phyloP scores from a whole-genome alignment of 1,140 invertebrate species.

The Pteromalus puparum region DNA sequence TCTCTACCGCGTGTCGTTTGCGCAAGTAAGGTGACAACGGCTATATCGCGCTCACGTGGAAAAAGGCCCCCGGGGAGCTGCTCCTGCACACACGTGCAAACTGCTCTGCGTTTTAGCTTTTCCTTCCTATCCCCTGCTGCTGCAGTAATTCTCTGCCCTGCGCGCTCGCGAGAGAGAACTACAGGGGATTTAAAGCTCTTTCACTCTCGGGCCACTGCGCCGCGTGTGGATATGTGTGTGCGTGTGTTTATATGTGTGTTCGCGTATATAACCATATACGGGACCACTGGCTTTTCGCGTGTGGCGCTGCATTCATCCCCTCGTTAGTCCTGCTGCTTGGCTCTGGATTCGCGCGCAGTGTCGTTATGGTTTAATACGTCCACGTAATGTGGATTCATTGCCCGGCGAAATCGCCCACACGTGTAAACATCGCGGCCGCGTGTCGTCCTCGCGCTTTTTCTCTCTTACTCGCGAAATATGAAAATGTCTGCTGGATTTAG shows the following conservation, averaged over 20 bases:
- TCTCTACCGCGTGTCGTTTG: background rate
- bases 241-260: background rate
- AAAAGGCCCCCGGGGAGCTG: conserved; percentile 1
- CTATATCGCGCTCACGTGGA: background rate
- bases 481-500: background rate
- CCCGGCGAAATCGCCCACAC: conserved; percentile 57
- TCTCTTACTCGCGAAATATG: conserved; percentile 24
- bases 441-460: conserved; percentile 48
- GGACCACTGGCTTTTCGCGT: conserved; percentile 52
- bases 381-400: conserved; percentile 69
- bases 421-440: conserved; percentile 62
- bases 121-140: background rate
- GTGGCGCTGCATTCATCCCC: conserved; percentile 56
- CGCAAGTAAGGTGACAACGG: background rate
- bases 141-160: background rate
- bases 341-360: conserved; percentile 60
- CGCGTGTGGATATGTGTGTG: background rate
- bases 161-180: background rate
- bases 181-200: conserved; percentile 18
- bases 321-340: conserved; percentile 58
- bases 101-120: background rate
- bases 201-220: conserved; percentile 15
- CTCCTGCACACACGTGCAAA: background rate
- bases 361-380: conserved; percentile 70
- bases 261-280: too few relatives aligned